A percentile compares a stretch with the other conserved stretches of the same genome.
phyloP scores from a whole-genome alignment of 2,888 invertebrate genomes.

The Ormyrus pomaceus region DNA sequence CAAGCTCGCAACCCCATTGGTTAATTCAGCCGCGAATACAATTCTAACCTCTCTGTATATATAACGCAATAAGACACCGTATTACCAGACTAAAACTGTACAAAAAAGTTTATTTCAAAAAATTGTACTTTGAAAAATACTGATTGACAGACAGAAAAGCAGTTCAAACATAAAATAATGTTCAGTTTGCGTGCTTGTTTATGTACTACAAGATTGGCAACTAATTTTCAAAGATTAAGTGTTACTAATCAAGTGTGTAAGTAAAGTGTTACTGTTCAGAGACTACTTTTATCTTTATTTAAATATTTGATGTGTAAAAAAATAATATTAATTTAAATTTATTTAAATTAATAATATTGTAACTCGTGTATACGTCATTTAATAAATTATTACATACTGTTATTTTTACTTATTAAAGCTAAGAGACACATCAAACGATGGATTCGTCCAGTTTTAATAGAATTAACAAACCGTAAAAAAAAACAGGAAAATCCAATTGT shows the following conservation, averaged over 20 bases:
- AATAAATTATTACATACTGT: neutral
- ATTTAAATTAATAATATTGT: constrained; percentile 2
- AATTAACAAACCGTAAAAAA: constrained; percentile 80
- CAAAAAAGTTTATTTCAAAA: no score
- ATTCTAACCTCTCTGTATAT: no score
- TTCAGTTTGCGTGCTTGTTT: constrained; percentile 26
- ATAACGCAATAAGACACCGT: no score
- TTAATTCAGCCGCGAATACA: no score
- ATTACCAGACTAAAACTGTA: no score
- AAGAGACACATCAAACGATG: constrained; percentile 78
- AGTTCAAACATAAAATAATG: constrained; percentile 26
- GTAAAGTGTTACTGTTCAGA: constrained; percentile 12
- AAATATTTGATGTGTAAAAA: neutral
- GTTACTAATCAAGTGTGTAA: constrained; percentile 38
- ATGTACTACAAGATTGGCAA: constrained; percentile 8
- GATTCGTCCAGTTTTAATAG: constrained; percentile 83
- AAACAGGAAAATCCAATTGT: constrained; percentile 64
- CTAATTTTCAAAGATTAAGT: constrained; percentile 25
- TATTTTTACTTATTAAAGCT: constrained; percentile 62
- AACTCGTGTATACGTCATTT: neutral
- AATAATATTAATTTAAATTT: neutral
- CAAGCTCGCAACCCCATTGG: no score
- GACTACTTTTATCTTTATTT: no score
- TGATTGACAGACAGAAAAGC: no score
- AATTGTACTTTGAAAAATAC: no score